phyloP scores from a whole-genome alignment of 2,113 vertebrate species.

The Patagioenas fasciata region DNA sequence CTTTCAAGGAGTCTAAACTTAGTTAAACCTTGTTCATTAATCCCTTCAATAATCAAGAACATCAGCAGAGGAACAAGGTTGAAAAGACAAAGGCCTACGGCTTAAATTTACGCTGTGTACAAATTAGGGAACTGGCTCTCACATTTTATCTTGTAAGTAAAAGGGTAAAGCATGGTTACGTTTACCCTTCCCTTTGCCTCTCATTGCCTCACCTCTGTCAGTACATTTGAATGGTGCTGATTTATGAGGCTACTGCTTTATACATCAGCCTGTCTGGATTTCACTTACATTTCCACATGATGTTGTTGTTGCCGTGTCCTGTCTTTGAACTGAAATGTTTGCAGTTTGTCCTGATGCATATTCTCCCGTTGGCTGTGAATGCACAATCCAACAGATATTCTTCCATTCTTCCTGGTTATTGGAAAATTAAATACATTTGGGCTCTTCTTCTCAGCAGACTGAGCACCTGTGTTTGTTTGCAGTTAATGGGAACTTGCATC shows the following conservation, averaged over 20 bases:
- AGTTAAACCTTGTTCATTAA: background rate
- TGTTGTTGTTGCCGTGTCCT: background rate
- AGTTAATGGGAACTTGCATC: background rate
- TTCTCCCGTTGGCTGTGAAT: background rate
- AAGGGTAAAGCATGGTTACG: background rate
- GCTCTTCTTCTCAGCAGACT: background rate
- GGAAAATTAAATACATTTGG: background rate
- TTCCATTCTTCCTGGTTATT: background rate
- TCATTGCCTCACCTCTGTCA: background rate
- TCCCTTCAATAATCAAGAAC: background rate
- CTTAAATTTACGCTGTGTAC: background rate
- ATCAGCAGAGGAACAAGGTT: background rate
- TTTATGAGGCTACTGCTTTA: background rate
- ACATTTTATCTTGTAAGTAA: background rate
- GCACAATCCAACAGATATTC: background rate
- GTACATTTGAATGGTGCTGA: background rate
- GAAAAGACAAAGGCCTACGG: background rate
- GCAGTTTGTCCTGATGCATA: background rate
- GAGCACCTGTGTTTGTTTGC: background rate
- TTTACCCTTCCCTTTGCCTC: background rate
- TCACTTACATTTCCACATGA: background rate
- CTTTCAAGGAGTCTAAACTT: slow-evolving; percentile 11
- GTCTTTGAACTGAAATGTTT: background rate
- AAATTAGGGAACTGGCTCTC: background rate
- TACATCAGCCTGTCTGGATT: background rate